Percentiles rank a stretch among this genome's conserved stretches.
These are phyloP conservation scores for Dastarcus helophoroides DNA, from an alignment of 2,888 invertebrate genomes.

Conservation along the genomic window DNA sequence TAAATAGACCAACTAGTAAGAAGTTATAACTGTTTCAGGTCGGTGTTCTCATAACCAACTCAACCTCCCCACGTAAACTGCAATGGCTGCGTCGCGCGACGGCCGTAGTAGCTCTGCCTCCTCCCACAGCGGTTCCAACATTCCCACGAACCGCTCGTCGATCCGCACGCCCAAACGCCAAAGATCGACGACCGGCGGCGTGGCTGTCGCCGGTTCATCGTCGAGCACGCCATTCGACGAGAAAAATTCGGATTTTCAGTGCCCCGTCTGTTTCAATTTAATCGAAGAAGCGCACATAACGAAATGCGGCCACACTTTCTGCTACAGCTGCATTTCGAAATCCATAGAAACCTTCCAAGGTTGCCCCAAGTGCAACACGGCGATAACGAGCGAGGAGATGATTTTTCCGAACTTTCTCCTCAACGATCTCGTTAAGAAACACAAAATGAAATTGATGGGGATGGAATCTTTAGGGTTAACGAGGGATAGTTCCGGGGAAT, in stretches of 20 bases:
- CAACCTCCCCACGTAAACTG: slow-evolving; percentile 8
- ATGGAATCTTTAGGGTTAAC: slow-evolving; percentile 35
- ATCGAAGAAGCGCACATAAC: slow-evolving; percentile 87
- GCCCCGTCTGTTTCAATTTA: slow-evolving; percentile 81
- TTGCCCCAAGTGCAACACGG: slow-evolving; percentile 76
- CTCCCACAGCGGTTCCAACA: slow-evolving; percentile 33
- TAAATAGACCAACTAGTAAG: slow-evolving; percentile 1
- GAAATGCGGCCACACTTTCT: slow-evolving; percentile 87
- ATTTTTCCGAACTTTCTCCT: slow-evolving; percentile 80
- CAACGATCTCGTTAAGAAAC: slow-evolving; percentile 68
- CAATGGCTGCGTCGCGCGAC: slow-evolving; percentile 34
- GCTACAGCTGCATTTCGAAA: slow-evolving; percentile 65
- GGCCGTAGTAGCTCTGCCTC: slow-evolving; percentile 39
- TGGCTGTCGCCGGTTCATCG: slow-evolving; percentile 47
- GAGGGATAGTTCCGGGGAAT: slow-evolving; percentile 35
- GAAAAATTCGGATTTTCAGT: slow-evolving; percentile 54
- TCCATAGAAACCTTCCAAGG: slow-evolving; percentile 53
- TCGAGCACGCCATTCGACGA: slow-evolving; percentile 51
- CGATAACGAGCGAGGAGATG: slow-evolving; percentile 54
- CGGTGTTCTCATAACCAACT: slow-evolving; percentile 29
- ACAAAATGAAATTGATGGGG: slow-evolving; percentile 44
- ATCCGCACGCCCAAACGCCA: slow-evolving; percentile 41
- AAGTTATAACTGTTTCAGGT: slow-evolving; percentile 44
- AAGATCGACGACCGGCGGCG: slow-evolving; percentile 45
- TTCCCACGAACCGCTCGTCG: slow-evolving; percentile 34